Base-by-base conservation (phyloP, 2,888 invertebrate genomes). In the Elysia crispata region DNA sequence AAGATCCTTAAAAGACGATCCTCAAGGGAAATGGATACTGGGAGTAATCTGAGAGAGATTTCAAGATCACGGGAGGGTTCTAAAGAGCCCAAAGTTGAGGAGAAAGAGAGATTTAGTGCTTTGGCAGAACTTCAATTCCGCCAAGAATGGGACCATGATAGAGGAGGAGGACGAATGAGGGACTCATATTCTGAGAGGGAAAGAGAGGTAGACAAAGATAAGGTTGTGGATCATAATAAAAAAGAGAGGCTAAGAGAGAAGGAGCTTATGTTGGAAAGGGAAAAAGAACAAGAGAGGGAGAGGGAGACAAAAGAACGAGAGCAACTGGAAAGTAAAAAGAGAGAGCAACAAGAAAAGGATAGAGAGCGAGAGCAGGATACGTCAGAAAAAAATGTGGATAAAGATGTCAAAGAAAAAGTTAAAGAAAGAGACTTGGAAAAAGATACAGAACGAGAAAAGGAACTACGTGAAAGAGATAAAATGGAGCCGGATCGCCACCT, bases 11-110 rank as follows among this genome's bases (percentile, higher is more conserved):
- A 78, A 0, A 76, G 80, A 1, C 79, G 76, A 50, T 84, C 85
- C 50, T 86, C 85, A 33, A 79, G 85, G 18, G 85, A 86, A 5
- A 81, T 83, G 23, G 86, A 41, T 11, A 41, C 3, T 41, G 83
- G 82, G 15, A 78, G 82, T 18, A 84, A 85, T 13, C 64, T 82
- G n/a, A 75, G 84, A 41, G 85, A 84, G n/a, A 79, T 77, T 41
- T 67, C 77, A 8, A 74, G 79, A 20, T 85, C 85, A 0, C 80
- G 86, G 80, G 86, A 84, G 62, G 79, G 84, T 1, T 82, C 84
- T 13, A 79, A 83, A 25, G 86, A 86, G 41, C 80, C 83, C 1
- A 76, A 83, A 72, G 86, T 85, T 13, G 74, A 82, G 49, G 80
- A 30, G 83, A 85, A 6, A 72, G 77, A 74, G 76, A 60, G 20